Percentiles rank a stretch among this genome's conserved stretches.
Evolutionary conservation across 2,113 vertebrate species (phyloP).

Genomic region (Tetraodon nigroviridis): DNA sequence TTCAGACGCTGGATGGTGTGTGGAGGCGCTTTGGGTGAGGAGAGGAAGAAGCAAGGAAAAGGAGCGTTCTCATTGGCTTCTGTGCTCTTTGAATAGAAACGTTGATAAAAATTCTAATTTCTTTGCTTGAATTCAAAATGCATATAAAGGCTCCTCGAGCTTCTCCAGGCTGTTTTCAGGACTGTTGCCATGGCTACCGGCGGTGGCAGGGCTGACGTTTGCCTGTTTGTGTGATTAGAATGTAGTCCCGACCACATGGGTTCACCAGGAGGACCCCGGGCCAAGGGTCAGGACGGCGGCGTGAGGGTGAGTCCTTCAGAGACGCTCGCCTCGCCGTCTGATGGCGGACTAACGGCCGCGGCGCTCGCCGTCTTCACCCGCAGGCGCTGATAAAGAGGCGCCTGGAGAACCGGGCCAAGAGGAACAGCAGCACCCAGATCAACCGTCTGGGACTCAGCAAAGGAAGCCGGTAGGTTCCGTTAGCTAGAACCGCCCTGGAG

Average conservation of each 20-base stretch:
- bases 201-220: no score
- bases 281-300: conserved; percentile 70
- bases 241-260: conserved; percentile 67
- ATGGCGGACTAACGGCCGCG: conserved; percentile 5
- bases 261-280: conserved; percentile 34
- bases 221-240: conserved; percentile 16
- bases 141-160: not conserved
- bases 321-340: conserved; percentile 20
- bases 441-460: conserved; percentile 47
- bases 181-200: no score
- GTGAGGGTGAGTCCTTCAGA: conserved; percentile 65
- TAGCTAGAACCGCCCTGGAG: no score
- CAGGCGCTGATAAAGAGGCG: conserved; percentile 72
- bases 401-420: conserved; percentile 60
- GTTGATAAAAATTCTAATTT: no score
- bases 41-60: not conserved
- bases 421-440: conserved; percentile 63
- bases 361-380: not conserved
- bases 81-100: not conserved
- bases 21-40: conserved; percentile 74
- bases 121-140: not conserved
- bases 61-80: not conserved
- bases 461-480: conserved; percentile 50
- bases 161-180: no score
- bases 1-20: conserved; percentile 77